These are phyloP conservation scores for Drosophila neotestacea DNA, from an alignment of 2,888 invertebrate genomes.

Conservation along the genomic window DNA sequence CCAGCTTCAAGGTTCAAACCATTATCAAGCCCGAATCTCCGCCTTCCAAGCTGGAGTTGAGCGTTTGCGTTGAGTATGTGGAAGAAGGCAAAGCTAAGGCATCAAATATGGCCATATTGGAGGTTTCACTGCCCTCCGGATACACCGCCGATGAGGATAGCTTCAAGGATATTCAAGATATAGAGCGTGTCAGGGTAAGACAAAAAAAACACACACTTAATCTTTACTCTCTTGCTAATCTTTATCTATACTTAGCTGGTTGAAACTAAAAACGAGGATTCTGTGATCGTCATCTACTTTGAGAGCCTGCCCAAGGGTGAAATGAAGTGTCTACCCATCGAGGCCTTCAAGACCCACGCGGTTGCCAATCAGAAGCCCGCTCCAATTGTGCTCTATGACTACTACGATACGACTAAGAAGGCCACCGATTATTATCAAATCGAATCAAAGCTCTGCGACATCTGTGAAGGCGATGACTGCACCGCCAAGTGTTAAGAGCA, in stretches of 20 bases:
- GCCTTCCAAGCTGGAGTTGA: conserved; percentile 92
- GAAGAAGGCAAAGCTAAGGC: conserved; percentile 85
- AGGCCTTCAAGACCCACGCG: conserved; percentile 92
- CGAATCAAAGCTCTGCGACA: conserved; percentile 80
- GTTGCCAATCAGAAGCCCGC: conserved; percentile 95
- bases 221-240: neutral
- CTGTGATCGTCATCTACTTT: conserved; percentile 89
- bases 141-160: conserved; percentile 93
- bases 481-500: conserved; percentile 46
- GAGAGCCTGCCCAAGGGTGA: conserved; percentile 88
- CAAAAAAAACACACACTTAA: neutral
- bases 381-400: conserved; percentile 93
- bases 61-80: conserved; percentile 91
- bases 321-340: conserved; percentile 92
- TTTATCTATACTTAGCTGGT: conserved; percentile 85
- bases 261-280: conserved; percentile 89
- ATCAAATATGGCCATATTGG: conserved; percentile 96
- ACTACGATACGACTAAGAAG: conserved; percentile 91
- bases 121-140: conserved; percentile 95
- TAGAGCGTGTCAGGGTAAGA: conserved; percentile 85
- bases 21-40: conserved; percentile 91
- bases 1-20: conserved; percentile 93
- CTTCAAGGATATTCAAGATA: conserved; percentile 87
- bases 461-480: conserved; percentile 64
- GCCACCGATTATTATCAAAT: conserved; percentile 80